Conservation (phyloP, 2,113 vertebrate species). For the Phylloscopus whistleri region DNA sequence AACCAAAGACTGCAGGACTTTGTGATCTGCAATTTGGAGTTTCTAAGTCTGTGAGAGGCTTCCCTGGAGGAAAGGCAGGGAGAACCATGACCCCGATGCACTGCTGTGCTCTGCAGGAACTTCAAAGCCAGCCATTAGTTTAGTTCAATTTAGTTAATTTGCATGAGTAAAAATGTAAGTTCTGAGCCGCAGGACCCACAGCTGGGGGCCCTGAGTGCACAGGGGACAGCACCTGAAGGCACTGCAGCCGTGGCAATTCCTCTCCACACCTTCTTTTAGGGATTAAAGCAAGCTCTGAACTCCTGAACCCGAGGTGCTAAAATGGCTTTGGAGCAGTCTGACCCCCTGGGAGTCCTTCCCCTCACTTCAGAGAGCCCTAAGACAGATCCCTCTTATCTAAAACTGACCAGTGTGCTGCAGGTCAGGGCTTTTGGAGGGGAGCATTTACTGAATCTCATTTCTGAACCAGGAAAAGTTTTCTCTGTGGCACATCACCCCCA, state of each 20-base stretch:
- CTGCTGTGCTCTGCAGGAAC: not conserved
- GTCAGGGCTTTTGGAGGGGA: not conserved
- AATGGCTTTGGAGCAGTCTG: not conserved
- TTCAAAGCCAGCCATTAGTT: not conserved
- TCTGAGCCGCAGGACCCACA: not conserved
- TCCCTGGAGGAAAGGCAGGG: not conserved
- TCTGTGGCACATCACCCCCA: not conserved
- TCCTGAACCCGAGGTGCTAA: not conserved
- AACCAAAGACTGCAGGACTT: not conserved
- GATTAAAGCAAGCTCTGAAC: not conserved
- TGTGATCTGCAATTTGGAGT: not conserved
- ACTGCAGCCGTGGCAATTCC: not conserved
- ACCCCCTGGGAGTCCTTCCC: not conserved
- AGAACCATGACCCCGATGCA: accelerated
- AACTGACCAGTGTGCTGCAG: not conserved
- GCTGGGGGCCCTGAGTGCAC: not conserved
- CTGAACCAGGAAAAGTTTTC: not conserved
- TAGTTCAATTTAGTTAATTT: not conserved
- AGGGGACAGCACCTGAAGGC: no score
- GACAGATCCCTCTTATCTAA: not conserved
- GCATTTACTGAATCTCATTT: not conserved
- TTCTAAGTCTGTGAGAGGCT: not conserved
- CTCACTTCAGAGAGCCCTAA: not conserved
- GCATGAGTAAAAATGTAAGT: not conserved
- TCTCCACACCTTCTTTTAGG: not conserved